Base-by-base conservation (phyloP, 2,797 vertebrate genomes). In the Tamandua tetradactyla region DNA sequence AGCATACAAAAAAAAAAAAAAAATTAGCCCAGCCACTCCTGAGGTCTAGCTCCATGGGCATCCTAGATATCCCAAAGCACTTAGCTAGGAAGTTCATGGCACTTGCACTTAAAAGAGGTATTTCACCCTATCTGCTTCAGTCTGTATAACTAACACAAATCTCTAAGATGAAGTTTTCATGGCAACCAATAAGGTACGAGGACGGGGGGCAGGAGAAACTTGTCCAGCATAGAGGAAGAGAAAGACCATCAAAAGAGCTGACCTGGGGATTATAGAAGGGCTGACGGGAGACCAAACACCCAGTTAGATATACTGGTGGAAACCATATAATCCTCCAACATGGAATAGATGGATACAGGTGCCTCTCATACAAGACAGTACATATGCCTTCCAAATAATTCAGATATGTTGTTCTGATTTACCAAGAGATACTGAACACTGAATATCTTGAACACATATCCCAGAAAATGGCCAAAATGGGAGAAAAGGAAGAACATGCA, bases 401-500 rank as follows among this genome's bases (percentile, higher is more conserved):
- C 80, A 64, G 49, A 64, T 71, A 72, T 18, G 75, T 18, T 66
- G 25, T 40, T 79, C 32, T 82, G 52, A 91, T 75, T 94, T 30
- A 78, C 30, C 35, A 89, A 42, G 52, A 86, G 88, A 89, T n/a
- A 80, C 68, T 86, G 95, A 93, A 89, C 66, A 94, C 49, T 91
- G 22, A 93, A 84, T 52, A 94, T 11, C 62, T 42, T 95, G 66
- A 92, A 90, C 68, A 91, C 52, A 87, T 87, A 96, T 83, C 81
- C n/a, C 82, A 96, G 93, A 61, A 92, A 90, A 86, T 6, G 7
- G 92, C 64, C 94, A 94, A 88, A 93, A 23, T 62, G 25, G 49
- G n/a, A 74, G 37, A 94, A 87, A 25, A 94, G 82, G 76, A 95
- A 57, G 61, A 95, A 85, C 96, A 95, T 96, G 96, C 96, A 95